Conservation (phyloP, 2,888 invertebrate species). For the Itoplectis maculator region DNA sequence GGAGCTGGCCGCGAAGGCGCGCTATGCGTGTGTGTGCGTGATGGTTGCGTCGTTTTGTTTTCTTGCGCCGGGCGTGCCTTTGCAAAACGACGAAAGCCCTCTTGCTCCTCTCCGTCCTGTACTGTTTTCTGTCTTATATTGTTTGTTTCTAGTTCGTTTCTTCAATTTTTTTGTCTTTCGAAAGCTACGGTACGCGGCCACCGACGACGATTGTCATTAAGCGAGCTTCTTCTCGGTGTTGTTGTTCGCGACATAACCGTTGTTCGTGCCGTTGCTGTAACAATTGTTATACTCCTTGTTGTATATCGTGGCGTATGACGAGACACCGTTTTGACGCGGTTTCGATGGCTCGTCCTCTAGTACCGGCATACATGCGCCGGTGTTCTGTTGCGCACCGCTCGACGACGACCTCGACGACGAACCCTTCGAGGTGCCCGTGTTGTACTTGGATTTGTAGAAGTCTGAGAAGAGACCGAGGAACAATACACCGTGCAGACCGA, state of each 20-base stretch:
- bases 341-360: constrained; percentile 85
- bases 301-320: constrained; percentile 86
- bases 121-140: constrained; percentile 14
- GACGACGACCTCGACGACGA: constrained; percentile 20
- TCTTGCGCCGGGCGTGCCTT: neutral
- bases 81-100: constrained; percentile 2
- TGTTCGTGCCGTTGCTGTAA: constrained; percentile 88
- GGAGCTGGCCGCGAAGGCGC: constrained; percentile 33
- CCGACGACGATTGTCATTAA: constrained; percentile 71
- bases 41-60: constrained; percentile 6
- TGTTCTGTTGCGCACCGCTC: constrained; percentile 79
- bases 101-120: neutral
- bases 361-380: constrained; percentile 91
- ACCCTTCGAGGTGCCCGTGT: constrained; percentile 60
- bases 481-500: constrained; percentile 96
- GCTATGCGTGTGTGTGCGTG: constrained; percentile 26
- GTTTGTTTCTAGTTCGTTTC: constrained; percentile 32
- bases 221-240: constrained; percentile 83
- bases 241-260: constrained; percentile 86
- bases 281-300: constrained; percentile 87
- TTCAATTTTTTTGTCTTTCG: constrained; percentile 45
- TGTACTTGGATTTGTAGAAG: constrained; percentile 95
- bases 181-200: constrained; percentile 59
- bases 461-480: constrained; percentile 97
- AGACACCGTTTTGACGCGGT: constrained; percentile 81